Evolutionary conservation across 2,888 invertebrate species (phyloP), one percentile per base, ranked within the genome.

Genomic region (Tholera decimalis): DNA sequence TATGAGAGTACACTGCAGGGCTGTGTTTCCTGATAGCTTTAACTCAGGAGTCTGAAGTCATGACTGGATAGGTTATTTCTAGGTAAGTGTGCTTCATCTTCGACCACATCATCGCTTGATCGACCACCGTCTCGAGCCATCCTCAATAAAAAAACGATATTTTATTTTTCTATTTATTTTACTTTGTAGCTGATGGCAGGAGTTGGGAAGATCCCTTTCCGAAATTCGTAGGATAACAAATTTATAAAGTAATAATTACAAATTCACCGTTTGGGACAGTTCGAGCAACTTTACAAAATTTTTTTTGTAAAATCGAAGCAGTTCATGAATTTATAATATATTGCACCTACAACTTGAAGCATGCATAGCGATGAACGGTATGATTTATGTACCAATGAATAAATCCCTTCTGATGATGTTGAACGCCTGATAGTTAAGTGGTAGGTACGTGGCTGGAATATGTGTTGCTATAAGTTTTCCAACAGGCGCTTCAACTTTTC

Each of bases 241-340:
- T 49, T 51, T 37, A n/a, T 49, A 30, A 44, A 46, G 49, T 63
- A 63, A 55, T 51, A 65, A 68, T 77, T 53, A 65, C 24, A 47
- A 66, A 77, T 73, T 59, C 57, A 68, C 35, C 77, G 56, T 56
- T 37, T n/a, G 80, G 80, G 83, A 75, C 62, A 60, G 43, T 78
- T 63, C 57, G 43, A 30, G 33, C 35, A 66, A 76, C 55, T 69
- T 68, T 56, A 65, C 44, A 50, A 67, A n/a, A n/a, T n/a, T n/a
- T n/a, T n/a, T 44, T 63, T 73, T 73, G 58, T 85, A 79, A 82
- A 81, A 80, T 78, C 68, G 72, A 72, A 75, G 55, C 72, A 69
- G 62, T 56, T 62, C 70, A 84, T 86, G 82, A 85, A 85, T 85
- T 77, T 77, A 70, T 86, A 84, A 83, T 82, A 64, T 62, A 72